Percentiles rank a stretch among this genome's conserved stretches.
Evolutionary conservation across 1,140 invertebrate species (phyloP).

Genomic region (Bombus waltoni): DNA sequence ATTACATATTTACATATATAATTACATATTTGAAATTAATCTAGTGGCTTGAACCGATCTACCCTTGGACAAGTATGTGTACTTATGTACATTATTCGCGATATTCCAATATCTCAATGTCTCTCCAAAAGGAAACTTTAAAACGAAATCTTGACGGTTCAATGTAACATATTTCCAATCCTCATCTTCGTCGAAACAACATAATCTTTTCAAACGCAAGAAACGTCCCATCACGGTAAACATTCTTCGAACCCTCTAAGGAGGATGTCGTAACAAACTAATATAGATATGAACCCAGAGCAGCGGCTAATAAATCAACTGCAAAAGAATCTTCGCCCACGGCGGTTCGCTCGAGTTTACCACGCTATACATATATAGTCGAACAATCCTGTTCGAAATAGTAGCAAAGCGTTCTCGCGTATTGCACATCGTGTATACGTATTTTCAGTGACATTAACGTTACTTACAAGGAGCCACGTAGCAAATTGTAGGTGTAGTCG

Average conservation of each 20-base stretch:
- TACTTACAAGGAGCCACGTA: constrained; percentile 88
- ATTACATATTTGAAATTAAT: too few relatives aligned
- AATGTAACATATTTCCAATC: not conserved
- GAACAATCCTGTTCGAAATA: too few relatives aligned
- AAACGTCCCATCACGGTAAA: not conserved
- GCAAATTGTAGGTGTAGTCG: constrained; percentile 91
- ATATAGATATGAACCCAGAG: not conserved
- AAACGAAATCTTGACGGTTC: not conserved
- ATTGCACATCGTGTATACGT: not conserved
- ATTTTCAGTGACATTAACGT: not conserved
- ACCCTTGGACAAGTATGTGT: too few relatives aligned
- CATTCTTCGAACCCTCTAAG: not conserved
- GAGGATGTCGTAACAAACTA: not conserved
- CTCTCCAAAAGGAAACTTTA: too few relatives aligned
- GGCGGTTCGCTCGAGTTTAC: not conserved
- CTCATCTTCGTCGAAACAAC: not conserved
- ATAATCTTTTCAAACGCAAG: not conserved
- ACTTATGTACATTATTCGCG: too few relatives aligned
- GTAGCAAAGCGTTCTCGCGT: not conserved
- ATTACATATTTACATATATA: too few relatives aligned
- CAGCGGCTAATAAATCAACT: not conserved
- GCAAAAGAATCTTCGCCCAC: constrained; percentile 24
- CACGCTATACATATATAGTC: not conserved
- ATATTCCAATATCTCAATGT: too few relatives aligned
- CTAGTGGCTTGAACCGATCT: too few relatives aligned